These are phyloP conservation scores for Polymixis flavicincta DNA, from an alignment of 2,888 invertebrate species.

Conservation along the genomic window DNA sequence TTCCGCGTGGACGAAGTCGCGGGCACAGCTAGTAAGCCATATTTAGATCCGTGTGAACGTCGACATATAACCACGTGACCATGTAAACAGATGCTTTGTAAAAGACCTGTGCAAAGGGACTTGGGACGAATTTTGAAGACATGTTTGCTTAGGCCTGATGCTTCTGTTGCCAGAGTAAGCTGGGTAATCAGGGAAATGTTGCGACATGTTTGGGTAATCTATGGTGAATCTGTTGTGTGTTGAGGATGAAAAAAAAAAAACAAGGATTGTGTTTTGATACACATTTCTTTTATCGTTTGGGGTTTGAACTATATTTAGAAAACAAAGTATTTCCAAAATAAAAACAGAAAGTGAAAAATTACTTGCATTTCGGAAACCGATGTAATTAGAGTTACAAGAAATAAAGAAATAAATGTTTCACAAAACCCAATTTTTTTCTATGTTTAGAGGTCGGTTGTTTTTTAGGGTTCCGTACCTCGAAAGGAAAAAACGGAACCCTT, in stretches of 20 bases:
- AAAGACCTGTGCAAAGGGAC: conserved; percentile 26
- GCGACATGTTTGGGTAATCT: conserved; percentile 28
- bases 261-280: neutral
- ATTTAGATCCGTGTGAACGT: too few relatives aligned
- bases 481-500: too few relatives aligned
- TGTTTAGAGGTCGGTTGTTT: too few relatives aligned
- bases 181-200: conserved; percentile 30
- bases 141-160: conserved; percentile 51
- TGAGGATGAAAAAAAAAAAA: neutral
- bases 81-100: conserved; percentile 20
- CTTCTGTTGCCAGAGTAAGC: conserved; percentile 22
- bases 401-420: too few relatives aligned
- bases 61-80: neutral
- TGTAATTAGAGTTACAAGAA: too few relatives aligned
- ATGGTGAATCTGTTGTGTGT: neutral
- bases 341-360: too few relatives aligned
- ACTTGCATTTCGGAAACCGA: too few relatives aligned
- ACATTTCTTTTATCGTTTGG: neutral
- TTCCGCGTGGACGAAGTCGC: too few relatives aligned
- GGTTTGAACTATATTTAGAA: neutral
- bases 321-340: too few relatives aligned
- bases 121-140: conserved; percentile 13
- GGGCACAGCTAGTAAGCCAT: too few relatives aligned
- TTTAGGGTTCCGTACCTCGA: too few relatives aligned
- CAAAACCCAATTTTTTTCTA: too few relatives aligned